These are phyloP conservation scores for Alauda arvensis DNA, from an alignment of 2,797 vertebrate species.

Conservation along the genomic window DNA sequence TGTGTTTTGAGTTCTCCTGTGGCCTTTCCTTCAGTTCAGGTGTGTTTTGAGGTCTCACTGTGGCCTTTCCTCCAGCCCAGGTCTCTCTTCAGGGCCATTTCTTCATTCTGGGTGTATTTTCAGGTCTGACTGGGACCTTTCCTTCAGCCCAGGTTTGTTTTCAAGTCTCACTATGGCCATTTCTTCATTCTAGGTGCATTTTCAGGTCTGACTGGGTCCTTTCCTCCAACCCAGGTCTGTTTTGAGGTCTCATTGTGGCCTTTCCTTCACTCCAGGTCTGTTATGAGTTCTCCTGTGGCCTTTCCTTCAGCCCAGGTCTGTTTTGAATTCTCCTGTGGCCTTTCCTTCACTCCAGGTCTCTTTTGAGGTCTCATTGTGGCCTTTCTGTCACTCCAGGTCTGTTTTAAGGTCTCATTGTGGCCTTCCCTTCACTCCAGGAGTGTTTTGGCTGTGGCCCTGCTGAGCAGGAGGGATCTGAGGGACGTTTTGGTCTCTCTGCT, in stretches of 20 bases:
- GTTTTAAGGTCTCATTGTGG: background rate
- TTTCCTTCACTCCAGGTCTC: fast-evolving
- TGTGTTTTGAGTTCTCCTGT: background rate
- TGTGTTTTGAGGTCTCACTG: background rate
- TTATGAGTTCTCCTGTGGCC: fast-evolving
- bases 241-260: background rate
- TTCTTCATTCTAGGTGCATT: background rate
- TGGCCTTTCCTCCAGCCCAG: background rate
- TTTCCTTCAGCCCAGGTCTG: fast-evolving
- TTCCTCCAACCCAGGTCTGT: fast-evolving
- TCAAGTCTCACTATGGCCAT: fast-evolving
- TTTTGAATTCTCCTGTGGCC: fast-evolving
- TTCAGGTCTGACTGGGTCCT: background rate
- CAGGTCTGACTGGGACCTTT: fast-evolving
- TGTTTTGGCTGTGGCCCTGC: background rate
- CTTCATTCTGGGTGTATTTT: background rate
- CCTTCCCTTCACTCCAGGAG: background rate
- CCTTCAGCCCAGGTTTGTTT: background rate
- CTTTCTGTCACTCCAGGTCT: fast-evolving
- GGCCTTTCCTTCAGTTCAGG: background rate
- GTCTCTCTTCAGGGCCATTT: background rate
- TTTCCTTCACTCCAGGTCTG: fast-evolving
- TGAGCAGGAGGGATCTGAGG: background rate
- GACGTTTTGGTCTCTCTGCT: background rate
- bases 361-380: background rate